Evolutionary conservation across 1,140 invertebrate genomes (phyloP).

Genomic region (Zeugodacus cucurbitae): DNA sequence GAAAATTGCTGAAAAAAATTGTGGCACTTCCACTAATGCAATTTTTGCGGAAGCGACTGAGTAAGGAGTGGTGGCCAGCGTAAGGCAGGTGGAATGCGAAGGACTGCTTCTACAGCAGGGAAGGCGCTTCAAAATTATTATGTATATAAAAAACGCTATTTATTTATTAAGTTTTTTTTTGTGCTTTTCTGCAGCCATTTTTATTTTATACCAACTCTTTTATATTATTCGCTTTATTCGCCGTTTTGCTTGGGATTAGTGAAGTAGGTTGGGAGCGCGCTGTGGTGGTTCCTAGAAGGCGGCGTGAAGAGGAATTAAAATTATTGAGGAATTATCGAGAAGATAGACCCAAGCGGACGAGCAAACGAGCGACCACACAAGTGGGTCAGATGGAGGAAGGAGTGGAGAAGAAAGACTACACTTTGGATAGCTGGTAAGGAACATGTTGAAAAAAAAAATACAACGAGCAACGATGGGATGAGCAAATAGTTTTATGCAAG

Average conservation of each 20-base stretch:
- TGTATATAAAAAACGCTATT: not conserved
- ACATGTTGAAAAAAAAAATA: not conserved
- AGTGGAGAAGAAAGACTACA: not conserved
- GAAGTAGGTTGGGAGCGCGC: not conserved
- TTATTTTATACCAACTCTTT: not conserved
- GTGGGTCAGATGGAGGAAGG: not conserved
- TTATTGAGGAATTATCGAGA: conserved; percentile 18
- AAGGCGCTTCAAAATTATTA: not conserved
- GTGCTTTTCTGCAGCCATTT: not conserved
- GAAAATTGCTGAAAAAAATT: conserved; percentile 41
- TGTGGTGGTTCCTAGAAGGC: not conserved
- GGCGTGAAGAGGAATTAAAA: conserved; percentile 27
- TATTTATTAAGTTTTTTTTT: not conserved
- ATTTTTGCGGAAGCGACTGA: not conserved
- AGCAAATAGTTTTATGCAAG: not conserved
- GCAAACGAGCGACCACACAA: not conserved
- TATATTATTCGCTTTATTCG: not conserved
- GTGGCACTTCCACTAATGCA: conserved; percentile 47
- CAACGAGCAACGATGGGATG: not conserved
- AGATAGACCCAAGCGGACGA: not conserved
- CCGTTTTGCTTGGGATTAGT: not conserved
- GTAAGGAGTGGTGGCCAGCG: not conserved
- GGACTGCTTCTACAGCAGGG: too few species aligned
- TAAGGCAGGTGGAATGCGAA: not conserved
- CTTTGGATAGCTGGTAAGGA: not conserved